Evolutionary conservation across 1,140 invertebrate species (phyloP), one percentile per base, ranked within the genome.

Genomic region (Prorops nasuta): DNA sequence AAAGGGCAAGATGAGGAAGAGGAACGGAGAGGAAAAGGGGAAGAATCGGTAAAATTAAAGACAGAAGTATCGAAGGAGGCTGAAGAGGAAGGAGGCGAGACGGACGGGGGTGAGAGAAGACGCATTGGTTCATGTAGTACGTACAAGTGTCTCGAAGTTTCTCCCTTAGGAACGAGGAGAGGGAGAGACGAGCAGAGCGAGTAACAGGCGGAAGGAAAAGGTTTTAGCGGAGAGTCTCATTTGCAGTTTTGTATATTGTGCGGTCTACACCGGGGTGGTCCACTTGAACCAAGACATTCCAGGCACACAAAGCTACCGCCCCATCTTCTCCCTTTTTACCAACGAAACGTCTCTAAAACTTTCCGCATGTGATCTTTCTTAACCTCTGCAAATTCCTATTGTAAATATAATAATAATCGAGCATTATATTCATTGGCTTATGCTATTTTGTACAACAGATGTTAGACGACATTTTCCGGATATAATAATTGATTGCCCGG

Each of bases 211-310:
- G n/a, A n/a, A n/a, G n/a, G n/a, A n/a, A n/a, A n/a, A n/a, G n/a
- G n/a, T n/a, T n/a, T n/a, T n/a, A n/a, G n/a, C n/a, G 17, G 39
- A 36, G 48, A 52, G 52, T 52, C 51, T 63, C 60, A 47, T 63
- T 63, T 44, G 49, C 54, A 60, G 53, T 63, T 64, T 60, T 63
- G 56, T 64, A 63, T 64, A 63, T 63, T 52, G 47, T 53, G 56
- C 54, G 48, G 47, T 53, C 39, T 32, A 32, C 32, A 19, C 32
- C 44, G 46, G 60, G 50, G 47, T 51, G 44, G 56, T n/a, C n/a
- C n/a, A n/a, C n/a, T n/a, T n/a, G n/a, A n/a, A n/a, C n/a, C n/a
- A n/a, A n/a, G n/a, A n/a, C n/a, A n/a, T n/a, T n/a, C n/a, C n/a
- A n/a, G n/a, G n/a, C n/a, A n/a, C n/a, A n/a, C n/a, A n/a, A n/a